Conservation (phyloP, 2,113 vertebrate genomes). For the Phrynocephalus versicolor region DNA sequence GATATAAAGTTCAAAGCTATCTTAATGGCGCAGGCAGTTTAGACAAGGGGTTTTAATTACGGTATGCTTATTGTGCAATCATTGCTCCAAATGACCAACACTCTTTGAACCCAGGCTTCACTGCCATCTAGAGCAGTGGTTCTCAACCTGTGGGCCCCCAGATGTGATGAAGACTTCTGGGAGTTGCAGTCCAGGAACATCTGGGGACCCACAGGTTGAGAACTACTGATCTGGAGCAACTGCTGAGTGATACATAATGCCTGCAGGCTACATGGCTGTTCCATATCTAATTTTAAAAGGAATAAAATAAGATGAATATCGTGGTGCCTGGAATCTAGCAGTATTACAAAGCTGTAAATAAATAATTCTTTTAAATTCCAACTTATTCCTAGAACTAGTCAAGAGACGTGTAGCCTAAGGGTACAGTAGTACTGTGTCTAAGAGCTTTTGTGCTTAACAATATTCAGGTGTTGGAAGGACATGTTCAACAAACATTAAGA, state of each 20-base stretch:
- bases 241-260: not conserved
- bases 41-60: not conserved
- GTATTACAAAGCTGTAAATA: not conserved
- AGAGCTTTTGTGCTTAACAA: not conserved
- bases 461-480: no score
- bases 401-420: not conserved
- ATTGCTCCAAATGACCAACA: not conserved
- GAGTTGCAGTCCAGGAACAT: no score
- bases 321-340: not conserved
- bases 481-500: no score
- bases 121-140: not conserved
- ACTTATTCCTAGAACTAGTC: not conserved
- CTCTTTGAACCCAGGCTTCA: not conserved
- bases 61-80: not conserved
- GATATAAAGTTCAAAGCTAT: not conserved
- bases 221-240: no score
- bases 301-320: not conserved
- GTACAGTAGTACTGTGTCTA: not conserved
- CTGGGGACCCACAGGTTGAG: no score
- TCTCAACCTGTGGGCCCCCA: no score
- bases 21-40: not conserved
- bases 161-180: no score
- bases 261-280: not conserved
- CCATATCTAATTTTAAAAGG: not conserved
- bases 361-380: not conserved